These are phyloP conservation scores for Ganaspis sp. DNA, from an alignment of 1,140 invertebrate species.

Conservation along the genomic window DNA sequence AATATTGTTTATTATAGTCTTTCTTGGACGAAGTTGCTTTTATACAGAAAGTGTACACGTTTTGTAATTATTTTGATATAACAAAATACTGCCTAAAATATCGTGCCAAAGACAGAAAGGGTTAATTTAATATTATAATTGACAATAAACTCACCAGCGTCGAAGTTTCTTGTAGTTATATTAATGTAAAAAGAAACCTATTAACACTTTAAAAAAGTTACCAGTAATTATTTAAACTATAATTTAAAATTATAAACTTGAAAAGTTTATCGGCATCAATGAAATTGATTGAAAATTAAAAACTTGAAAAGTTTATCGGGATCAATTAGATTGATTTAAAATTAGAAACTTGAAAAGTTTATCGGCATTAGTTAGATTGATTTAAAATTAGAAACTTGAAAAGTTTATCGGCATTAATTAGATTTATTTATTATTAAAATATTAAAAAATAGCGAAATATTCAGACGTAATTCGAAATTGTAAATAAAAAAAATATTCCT, in stretches of 20 bases:
- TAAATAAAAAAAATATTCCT: neutral
- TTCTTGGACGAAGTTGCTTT: too few species aligned
- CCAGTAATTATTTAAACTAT: neutral
- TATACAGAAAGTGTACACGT: too few species aligned
- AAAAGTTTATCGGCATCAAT: too few species aligned
- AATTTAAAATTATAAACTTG: too few species aligned
- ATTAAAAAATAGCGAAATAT: neutral
- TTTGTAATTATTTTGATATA: too few species aligned
- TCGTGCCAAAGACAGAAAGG: constrained; percentile 28
- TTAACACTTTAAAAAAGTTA: neutral
- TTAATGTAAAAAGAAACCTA: neutral
- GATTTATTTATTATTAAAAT: constrained; percentile 21
- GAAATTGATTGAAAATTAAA: too few species aligned
- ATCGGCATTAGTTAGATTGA: constrained; percentile 9
- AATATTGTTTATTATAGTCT: too few species aligned
- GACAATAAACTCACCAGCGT: constrained; percentile 6
- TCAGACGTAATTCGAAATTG: neutral
- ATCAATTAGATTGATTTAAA: too few species aligned
- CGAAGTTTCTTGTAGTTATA: neutral
- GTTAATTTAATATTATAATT: neutral
- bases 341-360: neutral
- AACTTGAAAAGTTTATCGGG: too few species aligned
- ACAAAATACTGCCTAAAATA: constrained; percentile 13
- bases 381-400: neutral
- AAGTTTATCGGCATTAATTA: constrained; percentile 4